phyloP scores from a whole-genome alignment of 1,140 invertebrate species.

The Copidosoma floridanum region DNA sequence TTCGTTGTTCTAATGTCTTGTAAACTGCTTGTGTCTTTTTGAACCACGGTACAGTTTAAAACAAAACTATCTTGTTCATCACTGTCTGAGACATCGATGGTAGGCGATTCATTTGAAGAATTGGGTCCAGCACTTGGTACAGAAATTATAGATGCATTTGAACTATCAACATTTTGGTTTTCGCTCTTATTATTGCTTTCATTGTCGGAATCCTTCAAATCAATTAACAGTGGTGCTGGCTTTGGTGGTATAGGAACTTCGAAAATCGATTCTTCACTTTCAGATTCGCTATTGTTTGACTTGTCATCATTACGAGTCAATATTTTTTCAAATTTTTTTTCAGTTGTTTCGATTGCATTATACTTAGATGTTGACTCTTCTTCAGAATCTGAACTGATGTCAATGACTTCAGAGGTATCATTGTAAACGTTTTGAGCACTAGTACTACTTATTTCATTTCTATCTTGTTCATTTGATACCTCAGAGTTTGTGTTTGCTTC shows the following conservation, averaged over 20 bases:
- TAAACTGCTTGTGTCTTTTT: slow-evolving; percentile 31
- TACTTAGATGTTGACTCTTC: slow-evolving; percentile 23
- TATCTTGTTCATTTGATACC: slow-evolving; percentile 13
- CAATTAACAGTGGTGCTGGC: slow-evolving; percentile 42
- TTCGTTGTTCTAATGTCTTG: slow-evolving; percentile 36
- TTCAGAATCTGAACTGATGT: slow-evolving; percentile 24
- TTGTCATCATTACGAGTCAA: neutral
- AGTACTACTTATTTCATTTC: slow-evolving; percentile 5
- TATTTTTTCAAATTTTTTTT: slow-evolving; percentile 10
- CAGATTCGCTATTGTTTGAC: slow-evolving; percentile 24
- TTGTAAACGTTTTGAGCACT: no score
- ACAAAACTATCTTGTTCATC: slow-evolving; percentile 22
- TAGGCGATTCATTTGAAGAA: neutral
- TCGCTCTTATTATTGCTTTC: slow-evolving; percentile 14
- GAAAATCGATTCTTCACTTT: slow-evolving; percentile 47
- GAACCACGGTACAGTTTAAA: slow-evolving; percentile 40
- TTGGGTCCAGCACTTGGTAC: neutral
- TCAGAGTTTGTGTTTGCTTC: neutral
- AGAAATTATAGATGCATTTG: neutral
- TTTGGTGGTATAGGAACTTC: slow-evolving; percentile 51
- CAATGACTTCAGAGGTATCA: slow-evolving; percentile 12
- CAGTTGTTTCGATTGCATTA: slow-evolving; percentile 5
- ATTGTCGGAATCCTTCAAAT: slow-evolving; percentile 42
- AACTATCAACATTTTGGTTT: slow-evolving; percentile 4
- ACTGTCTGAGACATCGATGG: slow-evolving; percentile 29